These are phyloP conservation scores for Gisinianus flammeolus DNA, from an alignment of 2,888 invertebrate genomes.

Conservation along the genomic window DNA sequence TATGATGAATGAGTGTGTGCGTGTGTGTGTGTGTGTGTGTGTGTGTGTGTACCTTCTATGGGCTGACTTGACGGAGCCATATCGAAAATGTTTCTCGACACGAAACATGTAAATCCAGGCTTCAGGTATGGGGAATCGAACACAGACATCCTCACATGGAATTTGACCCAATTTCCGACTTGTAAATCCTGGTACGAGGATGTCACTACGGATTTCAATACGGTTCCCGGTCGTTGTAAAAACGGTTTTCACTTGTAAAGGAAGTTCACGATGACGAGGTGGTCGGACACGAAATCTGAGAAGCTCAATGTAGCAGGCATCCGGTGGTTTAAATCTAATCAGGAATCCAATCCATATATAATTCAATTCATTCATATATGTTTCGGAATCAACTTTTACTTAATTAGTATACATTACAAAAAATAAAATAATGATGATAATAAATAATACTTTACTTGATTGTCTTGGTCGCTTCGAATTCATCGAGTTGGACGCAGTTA, in stretches of 20 bases:
- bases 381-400: no score
- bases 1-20: neutral
- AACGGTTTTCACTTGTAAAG: conserved; percentile 89
- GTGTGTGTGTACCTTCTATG: conserved; percentile 68
- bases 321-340: conserved; percentile 89
- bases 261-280: conserved; percentile 94
- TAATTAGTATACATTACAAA: no score
- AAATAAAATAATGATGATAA: no score
- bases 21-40: neutral
- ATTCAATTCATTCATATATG: no score
- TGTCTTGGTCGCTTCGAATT: conserved; percentile 82
- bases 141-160: conserved; percentile 96
- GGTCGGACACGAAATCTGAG: conserved; percentile 94
- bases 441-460: conserved; percentile 71
- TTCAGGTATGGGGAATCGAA: conserved; percentile 96
- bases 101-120: conserved; percentile 99
- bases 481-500: conserved; percentile 87
- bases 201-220: conserved; percentile 94
- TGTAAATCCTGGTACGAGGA: conserved; percentile 95
- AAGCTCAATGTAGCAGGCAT: conserved; percentile 96
- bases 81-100: conserved; percentile 96
- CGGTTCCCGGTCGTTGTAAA: conserved; percentile 81
- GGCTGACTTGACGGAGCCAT: conserved; percentile 95
- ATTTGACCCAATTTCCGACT: conserved; percentile 94
- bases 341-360: no score